Percentiles rank a stretch among this genome's conserved stretches.
phyloP scores from a whole-genome alignment of 1,140 invertebrate genomes.

The Brachionus rotundiformis region DNA sequence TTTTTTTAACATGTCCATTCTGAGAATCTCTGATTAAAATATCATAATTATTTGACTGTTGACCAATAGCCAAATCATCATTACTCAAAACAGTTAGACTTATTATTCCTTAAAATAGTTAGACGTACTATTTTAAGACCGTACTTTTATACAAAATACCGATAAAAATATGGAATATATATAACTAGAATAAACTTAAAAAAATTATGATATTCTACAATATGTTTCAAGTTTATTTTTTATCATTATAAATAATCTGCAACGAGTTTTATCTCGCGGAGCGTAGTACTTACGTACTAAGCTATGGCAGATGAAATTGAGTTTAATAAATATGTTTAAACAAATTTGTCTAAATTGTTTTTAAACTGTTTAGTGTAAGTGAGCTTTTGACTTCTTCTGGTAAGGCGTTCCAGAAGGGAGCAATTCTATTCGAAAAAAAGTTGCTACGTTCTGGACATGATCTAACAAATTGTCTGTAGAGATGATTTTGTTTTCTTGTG shows the following conservation, averaged over 20 bases:
- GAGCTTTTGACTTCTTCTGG: constrained; percentile 5
- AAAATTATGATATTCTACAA: too few relatives aligned
- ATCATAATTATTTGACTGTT: not conserved
- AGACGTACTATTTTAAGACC: too few relatives aligned
- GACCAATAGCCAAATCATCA: constrained; percentile 20
- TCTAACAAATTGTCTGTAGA: constrained; percentile 20
- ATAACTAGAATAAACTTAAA: too few relatives aligned
- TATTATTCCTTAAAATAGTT: too few relatives aligned
- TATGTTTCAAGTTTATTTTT: too few relatives aligned
- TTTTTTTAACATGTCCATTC: not conserved
- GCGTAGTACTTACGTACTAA: not conserved
- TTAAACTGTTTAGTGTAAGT: constrained; percentile 8
- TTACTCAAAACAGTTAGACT: not conserved
- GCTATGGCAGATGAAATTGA: constrained; percentile 14
- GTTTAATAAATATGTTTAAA: constrained; percentile 6
- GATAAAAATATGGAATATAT: too few relatives aligned
- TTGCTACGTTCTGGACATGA: not conserved
- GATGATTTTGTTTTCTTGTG: constrained; percentile 20
- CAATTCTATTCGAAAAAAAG: constrained; percentile 8
- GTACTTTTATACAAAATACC: too few relatives aligned
- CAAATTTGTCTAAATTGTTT: constrained; percentile 14
- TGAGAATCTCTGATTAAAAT: constrained; percentile 20
- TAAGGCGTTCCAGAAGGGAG: constrained; percentile 23
- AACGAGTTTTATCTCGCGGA: not conserved
- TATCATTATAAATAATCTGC: not conserved